These are phyloP conservation scores for Muntiacus muntjak DNA, from an alignment of 2,113 vertebrate genomes.

Conservation along the genomic window DNA sequence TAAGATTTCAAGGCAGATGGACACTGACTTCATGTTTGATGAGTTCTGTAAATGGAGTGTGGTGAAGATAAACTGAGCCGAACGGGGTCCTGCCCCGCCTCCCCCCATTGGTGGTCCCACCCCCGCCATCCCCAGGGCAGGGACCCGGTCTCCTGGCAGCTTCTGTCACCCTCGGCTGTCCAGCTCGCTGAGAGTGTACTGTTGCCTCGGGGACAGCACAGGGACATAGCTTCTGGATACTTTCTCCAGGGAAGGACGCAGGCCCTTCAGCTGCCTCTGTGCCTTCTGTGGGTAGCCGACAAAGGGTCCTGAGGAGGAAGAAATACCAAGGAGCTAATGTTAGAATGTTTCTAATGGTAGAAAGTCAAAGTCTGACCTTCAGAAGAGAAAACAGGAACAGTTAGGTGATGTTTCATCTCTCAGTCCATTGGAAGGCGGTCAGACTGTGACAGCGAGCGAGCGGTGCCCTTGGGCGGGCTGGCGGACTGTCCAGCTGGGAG, in stretches of 20 bases:
- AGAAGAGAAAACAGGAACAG: not conserved
- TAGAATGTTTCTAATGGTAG: not conserved
- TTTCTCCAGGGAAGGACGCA: not conserved
- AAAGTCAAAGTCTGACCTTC: slow-evolving; percentile 5
- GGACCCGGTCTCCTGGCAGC: fast-evolving
- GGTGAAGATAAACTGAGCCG: not conserved
- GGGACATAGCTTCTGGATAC: not conserved
- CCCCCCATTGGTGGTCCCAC: not conserved
- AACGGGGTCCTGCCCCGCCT: fast-evolving
- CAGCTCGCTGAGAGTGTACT: fast-evolving
- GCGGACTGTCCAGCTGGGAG: not conserved
- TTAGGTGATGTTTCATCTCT: not conserved
- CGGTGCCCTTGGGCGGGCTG: too few species aligned
- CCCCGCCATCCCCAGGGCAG: not conserved
- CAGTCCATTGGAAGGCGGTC: not conserved
- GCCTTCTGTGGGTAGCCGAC: not conserved
- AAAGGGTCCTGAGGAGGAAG: not conserved
- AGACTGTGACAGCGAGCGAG: not conserved
- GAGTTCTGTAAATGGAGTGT: not conserved
- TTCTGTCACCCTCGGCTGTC: not conserved
- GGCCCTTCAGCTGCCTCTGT: not conserved
- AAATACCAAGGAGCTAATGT: not conserved
- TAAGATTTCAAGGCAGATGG: not conserved
- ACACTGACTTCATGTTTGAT: not conserved
- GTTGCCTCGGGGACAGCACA: fast-evolving